Evolutionary conservation across 2,888 invertebrate species (phyloP), one percentile per base, ranked within the genome.

Genomic region (Drosophila pseudotalamancana): DNA sequence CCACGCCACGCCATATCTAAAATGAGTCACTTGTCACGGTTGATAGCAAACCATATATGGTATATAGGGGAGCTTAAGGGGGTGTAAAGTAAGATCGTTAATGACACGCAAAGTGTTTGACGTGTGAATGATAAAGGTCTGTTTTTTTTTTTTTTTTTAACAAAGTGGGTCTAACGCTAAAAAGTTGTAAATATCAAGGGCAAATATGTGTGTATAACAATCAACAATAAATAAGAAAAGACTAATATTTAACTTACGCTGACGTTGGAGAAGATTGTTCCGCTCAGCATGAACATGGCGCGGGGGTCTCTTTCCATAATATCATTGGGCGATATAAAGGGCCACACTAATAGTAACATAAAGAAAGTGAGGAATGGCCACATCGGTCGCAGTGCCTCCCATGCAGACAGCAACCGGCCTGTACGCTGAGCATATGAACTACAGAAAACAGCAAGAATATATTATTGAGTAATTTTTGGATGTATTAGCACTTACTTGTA

Each of bases 201-300:
- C 29, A 43, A 43, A 29, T 43, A 8, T 12, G 3, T 43, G 18
- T 8, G 8, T 25, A 8, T 3, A 29, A 6, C 5, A 16, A 12
- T 1, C 32, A 23, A 12, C 6, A 12, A 21, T 11, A 9, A 18
- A 14, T 49, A 14, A 27, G 35, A 12, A 0, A 18, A 12, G 16
- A n/a, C n/a, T n/a, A n/a, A n/a, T 37, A 19, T 31, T 8, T 1
- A 29, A 95, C 96, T 95, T 92, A 99, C 99, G 89, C 97, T 97
- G 88, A 99, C 98, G 92, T 99, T 99, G 21, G 99, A 98, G 92
- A 99, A 99, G 71, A 99, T 95, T 34, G 98, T 98, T 77, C 99
- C 99, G 66, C 97, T 95, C 63, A 97, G 94, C 90, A 98, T 94
- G 90, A 95, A 97, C 91, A 98, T 95, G 53, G 96, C 94, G 75